Percentiles rank a stretch among this genome's conserved stretches.
Conservation (phyloP, 2,113 vertebrate species). For the Aegypius monachus region DNA sequence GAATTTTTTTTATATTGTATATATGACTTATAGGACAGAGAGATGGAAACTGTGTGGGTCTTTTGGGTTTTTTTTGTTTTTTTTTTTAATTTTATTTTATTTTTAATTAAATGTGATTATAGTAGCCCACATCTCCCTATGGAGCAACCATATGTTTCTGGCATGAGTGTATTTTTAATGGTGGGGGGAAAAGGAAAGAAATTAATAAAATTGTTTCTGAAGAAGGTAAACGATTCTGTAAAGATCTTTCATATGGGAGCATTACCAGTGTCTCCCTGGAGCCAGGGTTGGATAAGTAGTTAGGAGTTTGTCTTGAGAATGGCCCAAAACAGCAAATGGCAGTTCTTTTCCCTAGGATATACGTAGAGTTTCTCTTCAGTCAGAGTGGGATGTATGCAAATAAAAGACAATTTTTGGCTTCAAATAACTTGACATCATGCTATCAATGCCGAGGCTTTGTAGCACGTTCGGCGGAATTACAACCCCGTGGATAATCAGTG, state of each 20-base stretch:
- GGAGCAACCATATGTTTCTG: neutral
- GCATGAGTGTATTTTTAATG: neutral
- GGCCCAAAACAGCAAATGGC: neutral
- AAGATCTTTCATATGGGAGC: neutral
- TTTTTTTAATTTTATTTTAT: neutral
- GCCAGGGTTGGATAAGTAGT: neutral
- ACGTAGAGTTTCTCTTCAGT: neutral
- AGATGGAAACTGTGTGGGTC: neutral
- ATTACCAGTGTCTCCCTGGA: neutral
- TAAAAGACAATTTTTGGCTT: neutral
- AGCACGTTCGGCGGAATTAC: neutral
- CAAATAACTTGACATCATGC: fast-evolving
- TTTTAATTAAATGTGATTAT: neutral
- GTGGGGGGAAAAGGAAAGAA: neutral
- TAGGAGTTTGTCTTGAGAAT: neutral
- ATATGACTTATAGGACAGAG: fast-evolving
- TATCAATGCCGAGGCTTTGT: neutral
- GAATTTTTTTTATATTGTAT: neutral
- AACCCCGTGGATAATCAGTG: fast-evolving
- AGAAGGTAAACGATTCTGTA: neutral
- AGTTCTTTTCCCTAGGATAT: neutral
- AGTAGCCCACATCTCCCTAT: neutral
- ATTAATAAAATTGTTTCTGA: neutral
- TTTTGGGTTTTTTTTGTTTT: no score
- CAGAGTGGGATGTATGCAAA: neutral